Evolutionary conservation across 2,113 vertebrate species (phyloP), one percentile per base, ranked within the genome.

Genomic region (Gasterosteus aculeatus): DNA sequence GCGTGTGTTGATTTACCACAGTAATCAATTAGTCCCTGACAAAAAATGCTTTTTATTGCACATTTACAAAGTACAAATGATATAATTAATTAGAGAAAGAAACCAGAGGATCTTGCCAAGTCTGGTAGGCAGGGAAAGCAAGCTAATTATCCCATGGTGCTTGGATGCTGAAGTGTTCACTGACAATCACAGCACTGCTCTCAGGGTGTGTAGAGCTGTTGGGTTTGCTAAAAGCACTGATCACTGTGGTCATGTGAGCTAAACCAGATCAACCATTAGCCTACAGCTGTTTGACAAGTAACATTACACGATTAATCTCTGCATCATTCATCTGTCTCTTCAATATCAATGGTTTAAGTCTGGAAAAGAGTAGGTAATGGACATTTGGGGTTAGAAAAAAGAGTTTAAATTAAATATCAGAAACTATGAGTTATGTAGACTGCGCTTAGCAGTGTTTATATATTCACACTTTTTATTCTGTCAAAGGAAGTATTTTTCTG

Each of bases 81-180:
- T 57, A 12, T n/a, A 4, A 46, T 5, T 1, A 46, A 46, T 42
- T 42, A 69, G 75, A 82, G 69, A 74, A 64, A 74, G 49, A 79
- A 81, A 57, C 42, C 2, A 31, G 38, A 46, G 80, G 69, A 61
- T 83, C 70, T 78, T 86, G 83, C 87, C 83, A 86, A 88, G 80
- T 82, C 79, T 74, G 87, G 83, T 83, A 79, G 83, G 85, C 83
- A 77, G 77, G 74, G 71, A 79, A 85, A 64, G 72, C 73, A 82
- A 79, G 83, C 85, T 92, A 88, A 89, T 90, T 89, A 89, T 85
- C 78, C 79, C 70, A 68, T 77, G 81, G 81, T 86, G 78, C 83
- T 88, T 87, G 77, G 84, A 87, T 82, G 78, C 81, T 85, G 84
- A 85, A 89, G 83, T 84, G 78, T 83, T 86, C 85, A 83, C 80